Conservation (phyloP, 2,113 vertebrate species). For the Perca fluviatilis region DNA sequence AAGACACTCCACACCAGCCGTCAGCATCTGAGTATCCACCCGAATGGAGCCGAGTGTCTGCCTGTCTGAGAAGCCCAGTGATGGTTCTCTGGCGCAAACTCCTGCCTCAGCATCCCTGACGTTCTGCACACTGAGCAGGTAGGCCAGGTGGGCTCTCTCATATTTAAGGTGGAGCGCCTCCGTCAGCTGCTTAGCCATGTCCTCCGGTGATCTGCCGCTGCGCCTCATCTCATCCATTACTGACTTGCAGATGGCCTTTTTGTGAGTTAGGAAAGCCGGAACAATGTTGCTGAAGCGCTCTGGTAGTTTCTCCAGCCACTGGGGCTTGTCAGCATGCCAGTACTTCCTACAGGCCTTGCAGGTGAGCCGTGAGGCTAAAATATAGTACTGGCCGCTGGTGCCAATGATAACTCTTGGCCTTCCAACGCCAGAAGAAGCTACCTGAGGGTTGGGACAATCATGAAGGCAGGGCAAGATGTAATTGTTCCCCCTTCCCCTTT, state of each 20-base stretch:
- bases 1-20: neutral
- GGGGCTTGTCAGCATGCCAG: conserved; percentile 1
- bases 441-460: too few relatives aligned
- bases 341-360: neutral
- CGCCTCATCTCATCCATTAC: conserved; percentile 22
- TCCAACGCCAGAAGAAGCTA: too few relatives aligned
- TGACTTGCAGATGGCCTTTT: conserved; percentile 9
- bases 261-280: too few relatives aligned
- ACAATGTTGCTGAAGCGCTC: too few relatives aligned
- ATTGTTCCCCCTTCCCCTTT: too few relatives aligned
- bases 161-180: neutral
- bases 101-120: conserved; percentile 1
- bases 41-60: neutral
- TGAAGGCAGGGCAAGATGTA: too few relatives aligned
- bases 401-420: too few relatives aligned
- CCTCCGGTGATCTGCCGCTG: conserved; percentile 5
- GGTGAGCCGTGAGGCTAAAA: neutral
- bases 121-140: neutral
- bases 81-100: neutral
- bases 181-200: conserved; percentile 25
- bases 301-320: neutral
- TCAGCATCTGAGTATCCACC: neutral
- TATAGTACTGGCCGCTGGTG: neutral
- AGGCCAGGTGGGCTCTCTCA: conserved; percentile 10
- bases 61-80: neutral